phyloP scores from a whole-genome alignment of 2,113 vertebrate genomes.

The Athene noctua region DNA sequence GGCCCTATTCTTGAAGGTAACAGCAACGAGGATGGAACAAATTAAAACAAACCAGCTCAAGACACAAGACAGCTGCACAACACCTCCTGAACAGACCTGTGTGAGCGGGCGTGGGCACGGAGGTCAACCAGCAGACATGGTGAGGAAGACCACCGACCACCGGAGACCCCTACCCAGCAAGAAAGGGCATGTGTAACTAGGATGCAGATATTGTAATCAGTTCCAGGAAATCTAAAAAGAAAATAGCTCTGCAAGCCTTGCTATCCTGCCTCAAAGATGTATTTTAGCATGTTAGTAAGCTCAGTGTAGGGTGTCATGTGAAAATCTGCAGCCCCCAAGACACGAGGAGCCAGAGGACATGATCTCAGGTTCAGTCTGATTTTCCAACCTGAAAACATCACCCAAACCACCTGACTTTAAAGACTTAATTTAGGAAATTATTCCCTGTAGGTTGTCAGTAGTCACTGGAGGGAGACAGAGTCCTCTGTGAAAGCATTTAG shows the following conservation, averaged over 20 bases:
- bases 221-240: neutral
- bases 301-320: neutral
- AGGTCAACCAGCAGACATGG: too few relatives aligned
- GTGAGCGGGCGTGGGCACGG: too few relatives aligned
- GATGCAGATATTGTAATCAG: too few relatives aligned
- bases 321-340: neutral
- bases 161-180: too few relatives aligned
- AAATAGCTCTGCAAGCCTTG: neutral
- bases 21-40: too few relatives aligned
- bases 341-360: neutral
- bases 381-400: neutral
- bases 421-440: neutral
- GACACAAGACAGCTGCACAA: too few relatives aligned
- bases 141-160: too few relatives aligned
- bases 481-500: neutral
- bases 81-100: too few relatives aligned
- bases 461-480: conserved; percentile 42
- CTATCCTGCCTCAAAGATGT: neutral
- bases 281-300: neutral
- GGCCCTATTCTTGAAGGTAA: too few relatives aligned
- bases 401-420: neutral
- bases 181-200: too few relatives aligned
- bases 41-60: too few relatives aligned
- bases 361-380: fast-evolving
- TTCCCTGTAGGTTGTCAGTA: neutral